Percentiles rank a stretch among this genome's conserved stretches.
phyloP scores from a whole-genome alignment of 1,140 invertebrate species.

The Apocrypta bakeri region DNA sequence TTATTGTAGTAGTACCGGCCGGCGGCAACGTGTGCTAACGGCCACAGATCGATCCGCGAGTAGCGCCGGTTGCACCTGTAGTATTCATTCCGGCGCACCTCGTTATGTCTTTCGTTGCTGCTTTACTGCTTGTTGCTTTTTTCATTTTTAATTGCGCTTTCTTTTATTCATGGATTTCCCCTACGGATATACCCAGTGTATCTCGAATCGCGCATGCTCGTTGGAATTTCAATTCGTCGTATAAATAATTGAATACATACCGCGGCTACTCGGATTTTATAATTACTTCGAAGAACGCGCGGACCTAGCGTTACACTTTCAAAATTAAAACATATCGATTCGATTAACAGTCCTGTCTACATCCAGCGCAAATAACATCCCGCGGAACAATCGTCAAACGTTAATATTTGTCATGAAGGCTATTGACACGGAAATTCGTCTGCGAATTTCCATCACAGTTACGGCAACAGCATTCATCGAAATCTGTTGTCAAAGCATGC shows the following conservation, averaged over 20 bases:
- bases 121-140: neutral
- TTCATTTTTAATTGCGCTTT: neutral
- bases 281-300: too few relatives aligned
- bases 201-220: too few relatives aligned
- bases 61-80: neutral
- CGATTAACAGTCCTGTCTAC: too few relatives aligned
- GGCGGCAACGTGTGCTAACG: neutral
- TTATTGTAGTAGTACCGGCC: neutral
- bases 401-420: too few relatives aligned
- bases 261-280: too few relatives aligned
- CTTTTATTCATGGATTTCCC: neutral
- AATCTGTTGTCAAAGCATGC: neutral
- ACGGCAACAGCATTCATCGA: neutral
- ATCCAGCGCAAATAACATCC: neutral
- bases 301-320: too few relatives aligned
- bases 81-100: neutral
- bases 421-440: too few relatives aligned
- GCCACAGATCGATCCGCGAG: neutral
- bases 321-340: too few relatives aligned
- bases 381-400: too few relatives aligned
- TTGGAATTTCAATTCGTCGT: neutral
- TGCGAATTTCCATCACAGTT: neutral
- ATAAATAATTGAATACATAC: neutral
- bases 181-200: neutral
- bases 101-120: conserved; percentile 6